Percentiles rank a stretch among this genome's conserved stretches.
Evolutionary conservation across 2,797 vertebrate species (phyloP).

Genomic region (Falco berigora): DNA sequence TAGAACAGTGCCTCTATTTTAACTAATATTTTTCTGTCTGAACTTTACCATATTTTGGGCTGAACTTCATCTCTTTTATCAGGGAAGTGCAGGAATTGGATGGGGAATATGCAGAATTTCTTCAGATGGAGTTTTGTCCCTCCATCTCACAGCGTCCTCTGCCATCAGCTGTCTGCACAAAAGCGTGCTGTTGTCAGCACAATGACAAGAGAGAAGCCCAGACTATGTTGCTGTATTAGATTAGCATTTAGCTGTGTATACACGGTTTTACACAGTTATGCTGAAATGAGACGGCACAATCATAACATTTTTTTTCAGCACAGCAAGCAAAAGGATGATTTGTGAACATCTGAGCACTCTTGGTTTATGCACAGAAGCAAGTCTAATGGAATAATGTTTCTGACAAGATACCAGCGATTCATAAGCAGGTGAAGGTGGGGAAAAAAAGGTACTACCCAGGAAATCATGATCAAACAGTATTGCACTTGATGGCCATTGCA

Average conservation of each 20-base stretch:
- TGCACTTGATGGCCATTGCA: neutral
- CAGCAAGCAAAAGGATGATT: neutral
- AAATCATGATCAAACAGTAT: neutral
- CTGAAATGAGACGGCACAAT: neutral
- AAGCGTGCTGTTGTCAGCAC: neutral
- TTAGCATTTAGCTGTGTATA: neutral
- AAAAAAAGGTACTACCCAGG: neutral
- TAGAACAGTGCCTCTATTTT: neutral
- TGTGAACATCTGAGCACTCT: neutral
- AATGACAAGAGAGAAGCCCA: neutral
- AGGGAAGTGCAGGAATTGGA: neutral
- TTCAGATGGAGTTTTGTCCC: neutral
- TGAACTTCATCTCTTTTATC: neutral
- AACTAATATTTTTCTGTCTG: neutral
- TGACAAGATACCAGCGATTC: neutral
- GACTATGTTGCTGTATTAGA: neutral
- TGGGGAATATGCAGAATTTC: neutral
- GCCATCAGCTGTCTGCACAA: neutral
- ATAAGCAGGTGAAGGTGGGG: neutral
- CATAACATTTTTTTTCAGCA: neutral
- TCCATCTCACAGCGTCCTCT: neutral
- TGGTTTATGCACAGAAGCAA: neutral
- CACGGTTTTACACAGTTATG: constrained; percentile 5
- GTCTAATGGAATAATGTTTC: neutral
- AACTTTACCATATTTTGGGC: neutral